Conservation (phyloP, 2,113 vertebrate genomes). For the Gadus chalcogrammus region DNA sequence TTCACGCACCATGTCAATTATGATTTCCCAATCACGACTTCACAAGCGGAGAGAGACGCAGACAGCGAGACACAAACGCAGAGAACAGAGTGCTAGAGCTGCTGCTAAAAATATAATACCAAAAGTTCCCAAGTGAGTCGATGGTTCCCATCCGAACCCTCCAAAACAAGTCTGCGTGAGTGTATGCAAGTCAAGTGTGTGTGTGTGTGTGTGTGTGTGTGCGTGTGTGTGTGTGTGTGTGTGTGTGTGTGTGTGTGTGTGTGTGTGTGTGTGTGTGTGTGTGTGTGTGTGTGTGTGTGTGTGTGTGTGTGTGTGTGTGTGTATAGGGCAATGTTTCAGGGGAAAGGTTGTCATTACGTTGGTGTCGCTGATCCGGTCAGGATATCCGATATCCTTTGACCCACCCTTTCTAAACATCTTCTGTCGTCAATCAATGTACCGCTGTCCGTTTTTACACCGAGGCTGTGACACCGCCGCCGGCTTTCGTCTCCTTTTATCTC, state of each 20-base stretch:
- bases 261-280: too few species aligned
- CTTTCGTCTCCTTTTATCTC: slow-evolving; percentile 1
- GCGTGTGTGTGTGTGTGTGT: neutral
- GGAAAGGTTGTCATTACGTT: too few species aligned
- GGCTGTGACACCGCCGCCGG: slow-evolving; percentile 11
- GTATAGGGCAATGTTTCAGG: too few species aligned
- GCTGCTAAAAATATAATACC: neutral
- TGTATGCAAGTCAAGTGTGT: neutral
- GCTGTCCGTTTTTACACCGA: slow-evolving; percentile 20
- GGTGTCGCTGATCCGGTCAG: too few species aligned
- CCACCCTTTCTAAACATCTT: slow-evolving; percentile 10
- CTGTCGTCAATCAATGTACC: slow-evolving; percentile 26
- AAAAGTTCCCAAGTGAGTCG: neutral
- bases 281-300: too few species aligned
- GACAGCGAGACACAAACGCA: neutral
- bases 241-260: neutral
- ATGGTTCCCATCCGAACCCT: neutral
- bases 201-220: too few species aligned
- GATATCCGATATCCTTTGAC: neutral
- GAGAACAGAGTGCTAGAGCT: neutral
- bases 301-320: too few species aligned
- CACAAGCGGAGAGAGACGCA: neutral
- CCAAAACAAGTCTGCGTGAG: neutral
- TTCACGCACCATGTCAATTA: too few species aligned
- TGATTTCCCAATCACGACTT: too few species aligned